phyloP scores from a whole-genome alignment of 2,888 invertebrate genomes.

The Cephus spinipes region DNA sequence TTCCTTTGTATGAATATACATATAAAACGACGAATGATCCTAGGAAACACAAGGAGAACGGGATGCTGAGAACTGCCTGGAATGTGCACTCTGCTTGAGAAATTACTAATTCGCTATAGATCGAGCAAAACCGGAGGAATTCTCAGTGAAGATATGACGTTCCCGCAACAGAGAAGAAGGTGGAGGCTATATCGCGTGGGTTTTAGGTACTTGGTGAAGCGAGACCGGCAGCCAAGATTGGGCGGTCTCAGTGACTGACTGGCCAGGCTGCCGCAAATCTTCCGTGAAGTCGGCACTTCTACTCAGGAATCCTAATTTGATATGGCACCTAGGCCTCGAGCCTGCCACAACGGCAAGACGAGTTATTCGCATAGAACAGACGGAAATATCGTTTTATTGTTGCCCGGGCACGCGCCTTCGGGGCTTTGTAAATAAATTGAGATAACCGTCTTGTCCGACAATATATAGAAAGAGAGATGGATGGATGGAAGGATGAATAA shows the following conservation, averaged over 20 bases:
- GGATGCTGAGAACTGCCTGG: neutral
- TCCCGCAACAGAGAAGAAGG: neutral
- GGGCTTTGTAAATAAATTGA: neutral
- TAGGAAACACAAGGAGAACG: neutral
- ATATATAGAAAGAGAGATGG: neutral
- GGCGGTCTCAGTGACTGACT: slow-evolving; percentile 22
- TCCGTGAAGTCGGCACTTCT: slow-evolving; percentile 27
- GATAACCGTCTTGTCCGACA: neutral
- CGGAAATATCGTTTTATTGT: slow-evolving; percentile 9
- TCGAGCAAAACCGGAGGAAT: neutral
- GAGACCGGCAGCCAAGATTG: slow-evolving; percentile 9
- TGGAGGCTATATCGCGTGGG: slow-evolving; percentile 9
- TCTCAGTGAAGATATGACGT: neutral
- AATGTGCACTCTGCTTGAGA: neutral
- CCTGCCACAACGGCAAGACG: neutral
- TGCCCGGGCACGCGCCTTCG: neutral
- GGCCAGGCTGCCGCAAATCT: slow-evolving; percentile 27
- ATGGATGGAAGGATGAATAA: neutral
- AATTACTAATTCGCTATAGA: neutral
- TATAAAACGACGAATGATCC: neutral
- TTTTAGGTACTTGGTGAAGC: neutral
- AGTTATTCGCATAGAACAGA: neutral
- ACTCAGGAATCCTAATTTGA: slow-evolving; percentile 12
- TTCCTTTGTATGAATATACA: neutral
- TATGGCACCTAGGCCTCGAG: neutral